Evolutionary conservation across 2,888 invertebrate genomes (phyloP).

Genomic region (Lycia hirtaria): DNA sequence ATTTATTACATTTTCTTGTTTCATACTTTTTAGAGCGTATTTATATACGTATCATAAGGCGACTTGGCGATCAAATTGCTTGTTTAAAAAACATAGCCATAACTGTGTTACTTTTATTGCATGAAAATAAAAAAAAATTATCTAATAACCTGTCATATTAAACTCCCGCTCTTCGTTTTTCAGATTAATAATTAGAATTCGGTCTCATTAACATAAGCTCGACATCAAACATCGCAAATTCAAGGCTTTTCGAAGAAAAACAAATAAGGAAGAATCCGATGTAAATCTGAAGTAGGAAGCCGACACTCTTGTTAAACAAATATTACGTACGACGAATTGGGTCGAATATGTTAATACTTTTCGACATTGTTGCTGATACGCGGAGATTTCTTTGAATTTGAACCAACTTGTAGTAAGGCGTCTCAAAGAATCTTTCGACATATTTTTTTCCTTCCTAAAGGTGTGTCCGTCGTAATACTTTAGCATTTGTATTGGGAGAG

Average conservation of each 20-base stretch:
- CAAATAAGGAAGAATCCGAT: conserved; percentile 42
- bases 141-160: background rate
- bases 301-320: conserved; percentile 32
- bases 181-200: background rate
- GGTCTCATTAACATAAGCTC: conserved; percentile 1
- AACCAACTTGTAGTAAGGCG: background rate
- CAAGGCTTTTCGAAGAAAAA: conserved; percentile 39
- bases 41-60: no score
- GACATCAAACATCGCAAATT: conserved; percentile 23
- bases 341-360: conserved; percentile 16
- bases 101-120: no score
- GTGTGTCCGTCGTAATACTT: no score
- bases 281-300: conserved; percentile 40
- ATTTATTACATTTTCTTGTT: no score
- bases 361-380: conserved; percentile 12
- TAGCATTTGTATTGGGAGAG: no score
- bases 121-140: background rate
- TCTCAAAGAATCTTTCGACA: background rate
- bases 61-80: no score
- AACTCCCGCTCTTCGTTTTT: background rate
- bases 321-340: conserved; percentile 30
- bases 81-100: no score
- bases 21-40: no score
- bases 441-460: no score
- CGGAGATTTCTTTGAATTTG: background rate